Conservation (phyloP, 2,888 invertebrate species). For the Lingula anatina region DNA sequence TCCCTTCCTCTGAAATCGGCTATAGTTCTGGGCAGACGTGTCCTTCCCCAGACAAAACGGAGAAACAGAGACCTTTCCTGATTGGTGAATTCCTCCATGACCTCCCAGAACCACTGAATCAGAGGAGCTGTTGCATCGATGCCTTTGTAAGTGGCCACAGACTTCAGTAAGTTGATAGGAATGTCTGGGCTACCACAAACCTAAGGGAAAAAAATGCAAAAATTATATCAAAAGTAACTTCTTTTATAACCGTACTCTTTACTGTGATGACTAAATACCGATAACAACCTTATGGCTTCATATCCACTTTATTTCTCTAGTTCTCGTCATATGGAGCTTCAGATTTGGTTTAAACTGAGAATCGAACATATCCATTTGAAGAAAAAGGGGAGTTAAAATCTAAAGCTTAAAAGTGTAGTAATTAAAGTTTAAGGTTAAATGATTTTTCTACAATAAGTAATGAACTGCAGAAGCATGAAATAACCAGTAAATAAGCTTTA, state of each 20-base stretch:
- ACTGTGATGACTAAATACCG: neutral
- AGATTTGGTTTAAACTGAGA: too few species aligned
- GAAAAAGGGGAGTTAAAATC: too few species aligned
- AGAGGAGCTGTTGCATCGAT: constrained; percentile 78
- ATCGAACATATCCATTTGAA: too few species aligned
- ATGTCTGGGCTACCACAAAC: constrained; percentile 95
- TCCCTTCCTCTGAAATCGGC: constrained; percentile 93
- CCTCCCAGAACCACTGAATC: constrained; percentile 98
- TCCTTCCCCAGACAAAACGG: constrained; percentile 95
- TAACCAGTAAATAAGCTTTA: too few species aligned
- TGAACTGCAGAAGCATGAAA: too few species aligned
- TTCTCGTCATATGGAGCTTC: too few species aligned
- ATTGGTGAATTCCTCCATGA: constrained; percentile 94
- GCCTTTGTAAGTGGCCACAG: constrained; percentile 94
- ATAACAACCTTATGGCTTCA: neutral
- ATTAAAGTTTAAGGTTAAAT: too few species aligned
- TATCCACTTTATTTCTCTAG: neutral
- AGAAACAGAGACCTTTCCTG: constrained; percentile 89
- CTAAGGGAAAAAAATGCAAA: constrained; percentile 19
- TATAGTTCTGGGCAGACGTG: constrained; percentile 85
- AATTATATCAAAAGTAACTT: neutral
- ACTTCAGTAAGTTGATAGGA: constrained; percentile 79
- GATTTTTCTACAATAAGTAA: too few species aligned
- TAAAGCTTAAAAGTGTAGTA: too few species aligned
- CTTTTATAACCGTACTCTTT: neutral